These are phyloP conservation scores for Palythoa grandis DNA, from an alignment of 92 coral and sea anemone genomes.

Conservation along the genomic window DNA sequence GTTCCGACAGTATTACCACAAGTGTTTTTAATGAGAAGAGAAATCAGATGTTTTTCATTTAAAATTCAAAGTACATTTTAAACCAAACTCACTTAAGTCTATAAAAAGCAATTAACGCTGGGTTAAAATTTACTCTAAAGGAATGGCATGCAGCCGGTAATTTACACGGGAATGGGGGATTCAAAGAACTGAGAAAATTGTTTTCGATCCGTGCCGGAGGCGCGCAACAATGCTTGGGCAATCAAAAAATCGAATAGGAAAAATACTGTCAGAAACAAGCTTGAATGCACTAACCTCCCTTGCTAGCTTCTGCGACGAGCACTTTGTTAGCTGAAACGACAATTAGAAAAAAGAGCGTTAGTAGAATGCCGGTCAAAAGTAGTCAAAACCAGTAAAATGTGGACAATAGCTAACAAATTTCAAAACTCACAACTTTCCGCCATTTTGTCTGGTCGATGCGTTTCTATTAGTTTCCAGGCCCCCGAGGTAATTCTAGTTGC, in stretches of 20 bases:
- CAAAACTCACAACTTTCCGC: constrained; percentile 81
- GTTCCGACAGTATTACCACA: too few relatives aligned
- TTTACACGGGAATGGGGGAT: constrained; percentile 22
- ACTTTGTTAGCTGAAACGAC: constrained; percentile 30
- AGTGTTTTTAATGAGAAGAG: too few relatives aligned
- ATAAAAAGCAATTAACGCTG: neutral
- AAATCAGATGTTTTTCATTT: neutral
- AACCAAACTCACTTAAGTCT: neutral
- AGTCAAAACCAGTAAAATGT: neutral
- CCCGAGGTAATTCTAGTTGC: neutral
- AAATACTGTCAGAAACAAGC: neutral
- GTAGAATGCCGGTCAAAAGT: constrained; percentile 1
- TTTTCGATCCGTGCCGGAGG: neutral
- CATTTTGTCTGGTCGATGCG: constrained; percentile 69
- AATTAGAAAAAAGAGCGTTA: neutral
- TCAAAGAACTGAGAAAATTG: constrained; percentile 3
- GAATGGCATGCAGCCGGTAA: neutral
- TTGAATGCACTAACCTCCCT: constrained; percentile 13
- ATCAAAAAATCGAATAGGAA: neutral
- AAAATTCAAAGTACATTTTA: neutral
- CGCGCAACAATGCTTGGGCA: neutral
- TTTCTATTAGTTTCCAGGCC: constrained; percentile 13
- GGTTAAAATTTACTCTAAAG: neutral
- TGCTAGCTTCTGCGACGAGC: constrained; percentile 28
- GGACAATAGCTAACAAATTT: constrained; percentile 26